A percentile compares a stretch with the other conserved stretches of the same genome.
phyloP scores from a whole-genome alignment of 2,113 vertebrate genomes.

The Callorhinus ursinus region DNA sequence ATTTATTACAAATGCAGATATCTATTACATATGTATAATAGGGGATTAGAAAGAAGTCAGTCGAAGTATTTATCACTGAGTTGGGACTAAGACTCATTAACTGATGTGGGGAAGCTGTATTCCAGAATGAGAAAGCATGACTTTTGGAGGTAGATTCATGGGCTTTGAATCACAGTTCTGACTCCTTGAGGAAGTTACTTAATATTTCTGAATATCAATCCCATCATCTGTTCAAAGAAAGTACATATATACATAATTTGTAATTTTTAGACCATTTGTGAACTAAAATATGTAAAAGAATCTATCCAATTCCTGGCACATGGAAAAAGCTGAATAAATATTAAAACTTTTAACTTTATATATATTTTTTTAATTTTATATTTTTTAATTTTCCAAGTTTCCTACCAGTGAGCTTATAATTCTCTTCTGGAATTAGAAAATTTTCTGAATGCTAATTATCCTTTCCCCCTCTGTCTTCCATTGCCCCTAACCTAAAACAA shows the following conservation, averaged over 20 bases:
- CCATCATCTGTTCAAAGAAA: not conserved
- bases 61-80: not conserved
- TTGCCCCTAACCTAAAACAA: not conserved
- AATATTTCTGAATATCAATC: constrained; percentile 19
- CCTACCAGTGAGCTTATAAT: not conserved
- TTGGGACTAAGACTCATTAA: not conserved
- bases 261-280: not conserved
- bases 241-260: not conserved
- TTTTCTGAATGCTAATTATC: not conserved
- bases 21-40: not conserved
- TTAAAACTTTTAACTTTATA: not conserved
- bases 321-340: not conserved
- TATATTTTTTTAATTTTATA: not conserved
- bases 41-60: not conserved
- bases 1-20: not conserved
- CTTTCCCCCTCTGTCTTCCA: not conserved
- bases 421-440: not conserved
- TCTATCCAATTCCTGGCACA: not conserved
- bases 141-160: not conserved
- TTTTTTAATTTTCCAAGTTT: not conserved
- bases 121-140: not conserved
- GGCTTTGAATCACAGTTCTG: not conserved
- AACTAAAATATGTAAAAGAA: not conserved
- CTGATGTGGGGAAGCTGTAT: not conserved
- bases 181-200: not conserved